A percentile compares a stretch with the other conserved stretches of the same genome.
These are phyloP conservation scores for Gnathonemus echidnorhynchus DNA, from an alignment of 2,113 vertebrate genomes.

Conservation along the genomic window DNA sequence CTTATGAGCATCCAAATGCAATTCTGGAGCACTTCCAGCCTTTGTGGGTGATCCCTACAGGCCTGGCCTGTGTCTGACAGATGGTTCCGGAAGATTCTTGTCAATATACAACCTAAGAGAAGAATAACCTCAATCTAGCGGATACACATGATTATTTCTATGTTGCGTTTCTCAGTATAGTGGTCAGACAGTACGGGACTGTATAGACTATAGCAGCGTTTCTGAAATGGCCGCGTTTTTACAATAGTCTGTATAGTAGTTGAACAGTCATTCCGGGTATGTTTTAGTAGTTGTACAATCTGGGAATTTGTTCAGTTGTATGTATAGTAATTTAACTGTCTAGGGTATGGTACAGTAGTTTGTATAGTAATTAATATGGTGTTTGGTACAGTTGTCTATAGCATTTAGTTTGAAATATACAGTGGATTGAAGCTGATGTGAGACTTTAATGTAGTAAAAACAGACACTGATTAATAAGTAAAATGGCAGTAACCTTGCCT, in stretches of 20 bases:
- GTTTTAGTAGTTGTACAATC: neutral
- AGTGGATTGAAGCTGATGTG: neutral
- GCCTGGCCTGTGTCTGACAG: neutral
- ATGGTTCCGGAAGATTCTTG: neutral
- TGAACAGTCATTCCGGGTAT: neutral
- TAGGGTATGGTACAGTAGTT: neutral
- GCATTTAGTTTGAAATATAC: neutral
- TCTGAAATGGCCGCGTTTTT: no score
- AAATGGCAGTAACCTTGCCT: neutral
- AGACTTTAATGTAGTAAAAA: neutral
- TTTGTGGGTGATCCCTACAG: neutral
- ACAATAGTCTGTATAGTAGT: neutral
- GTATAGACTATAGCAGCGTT: neutral
- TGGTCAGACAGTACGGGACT: neutral
- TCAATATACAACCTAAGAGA: neutral
- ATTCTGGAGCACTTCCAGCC: slow-evolving; percentile 1
- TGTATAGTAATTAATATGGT: neutral
- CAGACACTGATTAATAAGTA: neutral
- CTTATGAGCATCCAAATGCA: neutral
- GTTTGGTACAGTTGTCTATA: neutral
- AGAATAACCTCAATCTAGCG: neutral
- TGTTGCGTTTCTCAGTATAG: neutral
- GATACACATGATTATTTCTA: neutral
- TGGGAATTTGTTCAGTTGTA: neutral
- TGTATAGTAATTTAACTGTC: neutral